Base-by-base conservation (phyloP, 2,888 invertebrate species). In the Standfussiana lucernea region DNA sequence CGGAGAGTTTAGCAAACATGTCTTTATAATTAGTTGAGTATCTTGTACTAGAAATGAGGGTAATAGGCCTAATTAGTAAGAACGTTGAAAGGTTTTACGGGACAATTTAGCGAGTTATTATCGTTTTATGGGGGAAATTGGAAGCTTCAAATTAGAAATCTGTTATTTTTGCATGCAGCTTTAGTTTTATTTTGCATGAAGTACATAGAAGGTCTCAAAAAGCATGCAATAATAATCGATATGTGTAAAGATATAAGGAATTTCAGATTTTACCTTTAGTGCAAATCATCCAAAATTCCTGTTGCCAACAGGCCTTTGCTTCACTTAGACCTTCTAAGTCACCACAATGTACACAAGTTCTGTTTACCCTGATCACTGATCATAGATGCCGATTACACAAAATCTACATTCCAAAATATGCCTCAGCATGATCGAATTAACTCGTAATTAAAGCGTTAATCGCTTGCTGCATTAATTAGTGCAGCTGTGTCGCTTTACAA, bases 391-490 rank as follows among this genome's bases (percentile, higher is more conserved):
- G 53, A 47, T 61, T 28, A 69, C 73, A 71, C 75, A 73, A 78
- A 71, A 24, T 32, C 76, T 18, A 83, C 66, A 79, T 78, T 80
- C 84, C 59, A 40, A 35, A 72, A 74, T 74, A 72, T 53, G 35
- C 53, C 61, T 61, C 28, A 73, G 68, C 71, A 59, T 65, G 67
- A 77, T 80, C 66, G 40, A 80, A 86, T 86, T 86, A 86, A 86
- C 77, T 86, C 40, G 74, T 80, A 81, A 70, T 83, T 73, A 79
- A 69, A 45, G 45, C 74, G 84, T 88, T 83, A 82, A 79, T 80
- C 66, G 75, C 76, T 72, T 82, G 82, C 73, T 56, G 64, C 74
- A 47, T 77, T 86, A 86, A 89, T 89, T 83, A 81, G 80, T 75
- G 77, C 86, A 82, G 76, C 79, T 86, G 77, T 85, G 77, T 85